Percentiles rank a stretch among this genome's conserved stretches.
Evolutionary conservation across 1,140 invertebrate genomes (phyloP).

Genomic region (Glossosoma conforme): DNA sequence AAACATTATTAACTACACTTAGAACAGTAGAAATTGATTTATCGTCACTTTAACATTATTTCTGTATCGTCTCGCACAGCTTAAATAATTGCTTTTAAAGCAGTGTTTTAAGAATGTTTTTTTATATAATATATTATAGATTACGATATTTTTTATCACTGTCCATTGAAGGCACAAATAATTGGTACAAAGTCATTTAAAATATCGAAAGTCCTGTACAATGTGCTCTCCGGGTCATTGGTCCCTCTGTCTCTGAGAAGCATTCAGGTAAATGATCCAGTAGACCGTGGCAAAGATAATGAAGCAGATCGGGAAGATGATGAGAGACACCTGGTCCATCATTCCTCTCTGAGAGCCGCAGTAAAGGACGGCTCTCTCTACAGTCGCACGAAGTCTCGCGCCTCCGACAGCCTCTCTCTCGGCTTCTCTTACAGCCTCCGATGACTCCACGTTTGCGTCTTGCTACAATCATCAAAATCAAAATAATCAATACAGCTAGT

Average conservation of each 20-base stretch:
- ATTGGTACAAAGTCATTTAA: slow-evolving; percentile 11
- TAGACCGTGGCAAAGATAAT: slow-evolving; percentile 61
- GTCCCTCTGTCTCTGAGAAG: slow-evolving; percentile 40
- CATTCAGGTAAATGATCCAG: slow-evolving; percentile 63
- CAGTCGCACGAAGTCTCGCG: slow-evolving; percentile 40
- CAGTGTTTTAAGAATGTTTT: slow-evolving; percentile 10
- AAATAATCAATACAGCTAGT: too few species aligned
- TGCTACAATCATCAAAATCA: slow-evolving; percentile 10
- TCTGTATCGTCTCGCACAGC: too few species aligned
- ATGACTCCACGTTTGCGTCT: slow-evolving; percentile 40
- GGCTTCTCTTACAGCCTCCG: slow-evolving; percentile 37
- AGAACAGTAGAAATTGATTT: too few species aligned
- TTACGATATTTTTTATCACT: slow-evolving; percentile 13
- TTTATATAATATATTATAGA: too few species aligned
- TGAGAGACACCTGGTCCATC: slow-evolving; percentile 55
- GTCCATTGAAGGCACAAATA: slow-evolving; percentile 14
- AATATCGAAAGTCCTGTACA: slow-evolving; percentile 19
- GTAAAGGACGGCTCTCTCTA: slow-evolving; percentile 51
- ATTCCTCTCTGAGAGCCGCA: slow-evolving; percentile 54
- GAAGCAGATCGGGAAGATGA: slow-evolving; percentile 66
- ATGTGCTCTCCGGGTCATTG: slow-evolving; percentile 27
- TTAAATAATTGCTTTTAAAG: slow-evolving; percentile 15
- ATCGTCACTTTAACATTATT: too few species aligned
- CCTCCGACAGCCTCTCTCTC: slow-evolving; percentile 33
- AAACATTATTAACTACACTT: too few species aligned